These are phyloP conservation scores for Lytechinus pictus DNA, from an alignment of 35 echinoderm and acorn worm genomes.

Conservation along the genomic window DNA sequence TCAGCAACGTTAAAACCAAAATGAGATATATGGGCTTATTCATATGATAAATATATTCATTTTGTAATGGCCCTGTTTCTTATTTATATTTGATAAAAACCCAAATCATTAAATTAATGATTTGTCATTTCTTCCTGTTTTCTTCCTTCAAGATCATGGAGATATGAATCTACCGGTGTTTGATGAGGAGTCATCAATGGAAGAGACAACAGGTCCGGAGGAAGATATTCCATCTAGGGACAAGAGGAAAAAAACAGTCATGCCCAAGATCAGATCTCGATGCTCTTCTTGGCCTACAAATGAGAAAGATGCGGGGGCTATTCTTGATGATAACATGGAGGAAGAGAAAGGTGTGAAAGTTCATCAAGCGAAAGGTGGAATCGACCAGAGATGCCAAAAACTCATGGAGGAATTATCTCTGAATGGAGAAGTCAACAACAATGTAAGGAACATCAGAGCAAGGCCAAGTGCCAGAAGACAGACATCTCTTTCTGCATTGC, in stretches of 20 bases:
- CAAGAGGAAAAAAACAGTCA: neutral
- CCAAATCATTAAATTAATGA: neutral
- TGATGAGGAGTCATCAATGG: neutral
- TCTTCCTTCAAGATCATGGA: constrained; percentile 32
- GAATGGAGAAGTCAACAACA: constrained; percentile 49
- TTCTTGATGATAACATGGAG: constrained; percentile 1
- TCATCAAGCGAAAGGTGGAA: neutral
- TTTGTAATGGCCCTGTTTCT: neutral
- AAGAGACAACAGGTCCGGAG: neutral
- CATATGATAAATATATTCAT: neutral
- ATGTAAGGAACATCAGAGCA: constrained; percentile 25
- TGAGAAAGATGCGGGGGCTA: constrained; percentile 24
- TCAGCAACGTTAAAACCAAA: neutral
- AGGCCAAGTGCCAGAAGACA: neutral
- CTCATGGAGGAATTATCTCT: neutral
- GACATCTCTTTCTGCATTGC: neutral
- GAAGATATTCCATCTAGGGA: neutral
- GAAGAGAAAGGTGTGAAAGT: neutral
- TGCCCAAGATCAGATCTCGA: constrained; percentile 6
- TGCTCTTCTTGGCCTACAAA: constrained; percentile 29
- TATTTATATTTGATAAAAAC: neutral
- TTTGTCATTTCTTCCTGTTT: neutral
- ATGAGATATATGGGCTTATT: neutral
- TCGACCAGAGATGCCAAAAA: constrained; percentile 14
- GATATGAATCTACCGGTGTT: neutral